phyloP scores from a whole-genome alignment of 2,797 vertebrate species.

The Anabas testudineus region DNA sequence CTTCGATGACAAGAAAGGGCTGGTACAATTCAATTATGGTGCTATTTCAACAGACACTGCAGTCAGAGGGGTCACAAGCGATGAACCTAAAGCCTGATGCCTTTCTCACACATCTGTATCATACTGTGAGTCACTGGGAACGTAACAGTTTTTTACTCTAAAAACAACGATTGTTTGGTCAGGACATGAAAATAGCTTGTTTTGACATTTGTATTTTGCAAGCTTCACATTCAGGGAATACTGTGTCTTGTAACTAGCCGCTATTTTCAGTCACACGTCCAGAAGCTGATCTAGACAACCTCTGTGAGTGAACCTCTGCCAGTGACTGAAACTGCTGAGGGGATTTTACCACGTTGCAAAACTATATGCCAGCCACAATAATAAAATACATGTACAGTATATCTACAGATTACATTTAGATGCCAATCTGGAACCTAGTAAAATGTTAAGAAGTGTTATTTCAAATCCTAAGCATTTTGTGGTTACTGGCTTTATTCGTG shows the following conservation, averaged over 20 bases:
- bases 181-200: too few relatives aligned
- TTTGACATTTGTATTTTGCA: too few relatives aligned
- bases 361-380: too few relatives aligned
- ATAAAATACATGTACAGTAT: too few relatives aligned
- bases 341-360: background rate
- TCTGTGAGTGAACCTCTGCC: background rate
- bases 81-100: background rate
- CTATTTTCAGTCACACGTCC: background rate
- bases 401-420: background rate
- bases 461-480: background rate
- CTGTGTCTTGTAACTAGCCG: background rate
- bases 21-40: too few relatives aligned
- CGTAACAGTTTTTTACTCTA: too few relatives aligned
- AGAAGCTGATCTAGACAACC: constrained; percentile 4
- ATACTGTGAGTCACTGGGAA: too few relatives aligned
- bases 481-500: background rate
- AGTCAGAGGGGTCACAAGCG: too few relatives aligned
- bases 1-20: too few relatives aligned
- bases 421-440: background rate
- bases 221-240: too few relatives aligned
- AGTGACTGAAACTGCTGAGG: background rate
- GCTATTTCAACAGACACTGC: too few relatives aligned
- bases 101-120: background rate
- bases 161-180: too few relatives aligned
- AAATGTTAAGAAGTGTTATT: background rate